A percentile compares a stretch with the other conserved stretches of the same genome.
These are phyloP conservation scores for Goniozus legneri DNA, from an alignment of 1,140 invertebrate genomes.

Conservation along the genomic window DNA sequence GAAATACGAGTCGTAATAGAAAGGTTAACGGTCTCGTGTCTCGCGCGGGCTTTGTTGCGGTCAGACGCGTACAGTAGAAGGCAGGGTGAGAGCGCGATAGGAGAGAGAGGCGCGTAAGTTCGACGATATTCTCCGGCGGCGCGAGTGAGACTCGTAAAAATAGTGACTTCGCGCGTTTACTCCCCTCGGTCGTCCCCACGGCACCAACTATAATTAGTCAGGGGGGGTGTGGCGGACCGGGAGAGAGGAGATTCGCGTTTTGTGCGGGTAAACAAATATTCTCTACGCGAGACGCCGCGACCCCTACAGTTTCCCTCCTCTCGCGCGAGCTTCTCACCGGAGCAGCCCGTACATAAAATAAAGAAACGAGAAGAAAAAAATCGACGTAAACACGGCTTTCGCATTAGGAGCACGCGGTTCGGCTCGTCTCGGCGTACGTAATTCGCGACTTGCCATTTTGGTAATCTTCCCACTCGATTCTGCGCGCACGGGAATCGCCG, in stretches of 20 bases:
- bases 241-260: slow-evolving; percentile 39
- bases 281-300: slow-evolving; percentile 12
- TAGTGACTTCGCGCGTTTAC: slow-evolving; percentile 40
- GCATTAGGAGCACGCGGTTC: slow-evolving; percentile 27
- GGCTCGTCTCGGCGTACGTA: slow-evolving; percentile 1
- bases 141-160: slow-evolving; percentile 43
- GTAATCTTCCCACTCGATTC: too few species aligned
- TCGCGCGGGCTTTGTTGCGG: slow-evolving; percentile 24
- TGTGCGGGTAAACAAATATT: slow-evolving; percentile 38
- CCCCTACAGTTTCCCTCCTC: neutral
- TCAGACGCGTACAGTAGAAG: slow-evolving; percentile 8
- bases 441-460: too few species aligned
- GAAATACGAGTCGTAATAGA: neutral
- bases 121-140: slow-evolving; percentile 36
- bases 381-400: slow-evolving; percentile 23
- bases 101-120: slow-evolving; percentile 31
- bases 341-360: too few species aligned
- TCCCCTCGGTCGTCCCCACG: slow-evolving; percentile 43
- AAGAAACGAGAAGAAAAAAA: neutral
- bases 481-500: too few species aligned
- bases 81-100: slow-evolving; percentile 19
- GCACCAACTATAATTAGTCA: slow-evolving; percentile 44
- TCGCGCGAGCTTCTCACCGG: neutral
- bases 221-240: too few species aligned
- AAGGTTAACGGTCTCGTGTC: slow-evolving; percentile 6